Evolutionary conservation across 2,888 invertebrate genomes (phyloP), one percentile per base, ranked within the genome.

Genomic region (Diarsia mendica): DNA sequence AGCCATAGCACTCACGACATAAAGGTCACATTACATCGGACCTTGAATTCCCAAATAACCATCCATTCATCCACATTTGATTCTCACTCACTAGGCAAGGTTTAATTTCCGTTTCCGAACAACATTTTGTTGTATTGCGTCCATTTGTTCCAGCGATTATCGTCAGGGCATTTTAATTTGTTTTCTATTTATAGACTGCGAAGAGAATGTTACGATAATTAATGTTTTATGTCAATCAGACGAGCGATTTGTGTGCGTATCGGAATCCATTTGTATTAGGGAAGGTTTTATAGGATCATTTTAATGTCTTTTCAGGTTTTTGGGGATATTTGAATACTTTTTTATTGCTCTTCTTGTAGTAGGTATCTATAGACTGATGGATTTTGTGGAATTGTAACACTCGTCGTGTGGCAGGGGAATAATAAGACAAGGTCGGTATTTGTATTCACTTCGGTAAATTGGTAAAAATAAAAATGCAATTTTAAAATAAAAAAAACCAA

Each of bases 201-300:
- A 70, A 67, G 66, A 60, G 82, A 82, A 70, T 67, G 82, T 84
- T 74, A 48, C n/a, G 44, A 69, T 81, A 85, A 85, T 82, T 69
- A 75, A 81, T 85, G 81, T 81, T 85, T 81, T 53, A 70, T 65
- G 85, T 85, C 82, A 85, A 75, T 81, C 82, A 70, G 68, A 69
- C 44, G n/a, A 58, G 58, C 68, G 81, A 74, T 84, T 81, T 85
- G 65, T 84, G 61, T 74, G 74, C 28, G 66, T n/a, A 63, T 63
- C 15, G 75, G 55, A 84, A 81, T 66, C 85, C 58, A 66, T 79
- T 80, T 69, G 67, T 66, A 65, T 84, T 55, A 65, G 55, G 23
- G 13, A 51, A 10, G 53, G 53, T 81, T 80, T 80, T 80, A 23
- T 48, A 20, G 51, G 64, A 83, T 83, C 3, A 79, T 48, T 64